Base-by-base conservation (phyloP, 1,140 invertebrate species). In the Drosophila hydei region DNA sequence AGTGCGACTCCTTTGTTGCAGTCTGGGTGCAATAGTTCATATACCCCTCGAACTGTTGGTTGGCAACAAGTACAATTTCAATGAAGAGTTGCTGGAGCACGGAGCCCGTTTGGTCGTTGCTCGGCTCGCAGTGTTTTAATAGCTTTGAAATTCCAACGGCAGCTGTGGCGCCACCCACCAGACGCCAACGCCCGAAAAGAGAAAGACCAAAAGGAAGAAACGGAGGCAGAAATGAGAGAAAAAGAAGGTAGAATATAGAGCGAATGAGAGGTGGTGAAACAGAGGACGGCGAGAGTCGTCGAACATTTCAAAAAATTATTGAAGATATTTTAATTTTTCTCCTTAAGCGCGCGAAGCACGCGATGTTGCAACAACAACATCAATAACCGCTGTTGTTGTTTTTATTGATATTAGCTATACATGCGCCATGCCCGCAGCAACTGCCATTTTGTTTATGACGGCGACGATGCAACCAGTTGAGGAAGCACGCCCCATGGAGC, bases 101-200 rank as follows among this genome's bases (percentile, higher is more conserved):
- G 77, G 75, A 75, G 69, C 80, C 84, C 89, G 72, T 87, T 87
- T 91, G 89, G 85, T 73, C 70, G 77, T 81, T 73, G 81, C 74
- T 77, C 73, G 70, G 69, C 75, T 87, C 70, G 81, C 71, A 90
- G 79, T 84, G 85, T 89, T 91, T 91, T 91, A 91, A 91, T 91
- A 90, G 87, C 89, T 91, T 88, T 84, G 89, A 77, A 89, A 90
- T 79, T 90, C 79, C 81, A 77, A 83, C 79, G 77, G 83, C 89
- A 91, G 89, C 89, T 91, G 89, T 77, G 89, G 71, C 74, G 72
- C 68, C 73, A 56, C 65, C 27, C 76, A 67, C 65, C 60, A 56
- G 62, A 33, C 51, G 47, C 43, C 42, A 33, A 43, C 43, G 63
- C 62, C 68, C 36, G 68, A 75, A 71, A 60, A 50, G 59, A 60